Percentiles rank a stretch among this genome's conserved stretches.
Evolutionary conservation across 2,888 invertebrate species (phyloP).

Genomic region (Apamea crenata): DNA sequence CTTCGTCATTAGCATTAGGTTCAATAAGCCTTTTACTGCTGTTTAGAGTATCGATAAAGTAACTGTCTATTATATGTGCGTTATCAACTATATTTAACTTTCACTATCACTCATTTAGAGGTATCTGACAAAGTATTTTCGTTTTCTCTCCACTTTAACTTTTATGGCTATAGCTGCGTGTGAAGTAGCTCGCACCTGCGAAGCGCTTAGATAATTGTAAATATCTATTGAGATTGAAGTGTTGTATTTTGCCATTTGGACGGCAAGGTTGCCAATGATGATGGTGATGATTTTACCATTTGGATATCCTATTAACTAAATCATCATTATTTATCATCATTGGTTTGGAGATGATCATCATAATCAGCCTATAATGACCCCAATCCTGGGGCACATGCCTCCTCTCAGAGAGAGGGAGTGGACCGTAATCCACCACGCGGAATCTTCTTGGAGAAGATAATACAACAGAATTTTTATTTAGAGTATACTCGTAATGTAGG

Average conservation of each 20-base stretch:
- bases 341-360: too few relatives aligned
- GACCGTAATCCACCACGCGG: too few relatives aligned
- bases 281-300: neutral
- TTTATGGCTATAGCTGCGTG: neutral
- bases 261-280: neutral
- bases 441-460: neutral
- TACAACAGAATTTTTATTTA: neutral
- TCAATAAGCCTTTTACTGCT: constrained; percentile 1
- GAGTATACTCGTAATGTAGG: too few relatives aligned
- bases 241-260: neutral
- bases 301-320: neutral
- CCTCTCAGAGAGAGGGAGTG: too few relatives aligned
- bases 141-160: constrained; percentile 18
- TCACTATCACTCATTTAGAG: constrained; percentile 9
- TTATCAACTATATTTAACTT: constrained; percentile 24
- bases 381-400: too few relatives aligned
- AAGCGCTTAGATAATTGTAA: neutral
- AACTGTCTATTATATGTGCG: constrained; percentile 13
- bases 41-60: constrained; percentile 18
- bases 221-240: neutral
- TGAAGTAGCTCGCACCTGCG: neutral
- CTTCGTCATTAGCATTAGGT: neutral
- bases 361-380: too few relatives aligned
- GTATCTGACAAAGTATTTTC: neutral
- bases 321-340: neutral